Evolutionary conservation across 2,797 vertebrate species (phyloP).

Genomic region (Cheirogaleus major): DNA sequence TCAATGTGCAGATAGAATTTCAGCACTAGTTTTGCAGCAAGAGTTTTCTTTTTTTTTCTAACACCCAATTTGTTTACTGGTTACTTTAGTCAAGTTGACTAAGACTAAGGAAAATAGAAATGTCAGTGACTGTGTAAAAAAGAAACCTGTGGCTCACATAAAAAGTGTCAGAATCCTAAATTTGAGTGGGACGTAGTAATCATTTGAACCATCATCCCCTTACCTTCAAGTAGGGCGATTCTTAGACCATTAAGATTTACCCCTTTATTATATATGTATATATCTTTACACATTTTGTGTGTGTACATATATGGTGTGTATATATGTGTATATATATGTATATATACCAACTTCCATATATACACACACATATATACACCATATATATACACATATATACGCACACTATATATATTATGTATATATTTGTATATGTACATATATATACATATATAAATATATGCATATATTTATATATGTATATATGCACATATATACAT

Average conservation of each 20-base stretch:
- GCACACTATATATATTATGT: no score
- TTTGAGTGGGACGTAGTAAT: not conserved
- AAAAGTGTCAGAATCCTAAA: not conserved
- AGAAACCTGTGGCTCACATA: not conserved
- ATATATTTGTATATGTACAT: no score
- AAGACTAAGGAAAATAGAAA: not conserved
- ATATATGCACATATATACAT: no score
- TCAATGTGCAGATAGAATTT: constrained; percentile 51
- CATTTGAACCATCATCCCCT: not conserved
- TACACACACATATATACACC: no score
- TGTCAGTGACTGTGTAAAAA: constrained; percentile 37
- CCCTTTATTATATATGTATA: not conserved
- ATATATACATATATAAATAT: no score
- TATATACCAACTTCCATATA: not conserved
- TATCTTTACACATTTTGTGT: not conserved
- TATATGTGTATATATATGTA: not conserved
- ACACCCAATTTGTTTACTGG: constrained; percentile 61
- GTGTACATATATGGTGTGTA: no score
- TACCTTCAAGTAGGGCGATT: not conserved
- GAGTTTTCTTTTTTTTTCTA: not conserved
- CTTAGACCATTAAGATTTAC: not conserved
- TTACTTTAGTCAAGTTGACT: constrained; percentile 35
- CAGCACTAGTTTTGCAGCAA: not conserved
- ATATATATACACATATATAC: not conserved
- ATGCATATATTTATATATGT: no score